These are phyloP conservation scores for Epinotia brunnichana DNA, from an alignment of 2,888 invertebrate genomes.

Conservation along the genomic window DNA sequence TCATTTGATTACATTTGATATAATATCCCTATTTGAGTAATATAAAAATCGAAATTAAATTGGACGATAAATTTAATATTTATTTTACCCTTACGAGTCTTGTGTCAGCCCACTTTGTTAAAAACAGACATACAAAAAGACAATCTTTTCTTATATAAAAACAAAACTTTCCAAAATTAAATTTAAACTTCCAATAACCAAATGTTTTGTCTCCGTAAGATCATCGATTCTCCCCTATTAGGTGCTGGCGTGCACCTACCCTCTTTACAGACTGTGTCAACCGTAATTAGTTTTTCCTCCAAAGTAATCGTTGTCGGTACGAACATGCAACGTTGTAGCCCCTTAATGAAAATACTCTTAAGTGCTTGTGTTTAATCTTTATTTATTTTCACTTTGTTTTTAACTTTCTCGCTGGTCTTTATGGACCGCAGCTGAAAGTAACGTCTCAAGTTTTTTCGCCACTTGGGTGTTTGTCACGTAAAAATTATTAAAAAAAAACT, in stretches of 20 bases:
- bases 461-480: slow-evolving; percentile 5
- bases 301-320: slow-evolving; percentile 73
- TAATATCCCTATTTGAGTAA: too few species aligned
- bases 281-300: slow-evolving; percentile 77
- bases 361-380: slow-evolving; percentile 78
- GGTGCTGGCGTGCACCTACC: slow-evolving; percentile 35
- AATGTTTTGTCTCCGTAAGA: slow-evolving; percentile 26
- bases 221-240: slow-evolving; percentile 41
- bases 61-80: too few species aligned
- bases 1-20: too few species aligned
- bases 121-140: too few species aligned
- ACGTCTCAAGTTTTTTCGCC: slow-evolving; percentile 30
- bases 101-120: too few species aligned
- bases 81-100: too few species aligned
- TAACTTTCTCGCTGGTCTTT: slow-evolving; percentile 46
- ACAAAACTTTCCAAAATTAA: slow-evolving; percentile 34
- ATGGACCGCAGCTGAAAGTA: slow-evolving; percentile 30
- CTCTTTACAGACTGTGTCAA: slow-evolving; percentile 58
- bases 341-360: slow-evolving; percentile 79
- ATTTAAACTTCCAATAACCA: slow-evolving; percentile 14
- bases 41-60: too few species aligned
- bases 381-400: slow-evolving; percentile 77
- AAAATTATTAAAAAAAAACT: background rate
- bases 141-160: slow-evolving; percentile 43
- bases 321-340: slow-evolving; percentile 77